Evolutionary conservation across 1,140 invertebrate genomes (phyloP).

Genomic region (Lasioglossum albipes): DNA sequence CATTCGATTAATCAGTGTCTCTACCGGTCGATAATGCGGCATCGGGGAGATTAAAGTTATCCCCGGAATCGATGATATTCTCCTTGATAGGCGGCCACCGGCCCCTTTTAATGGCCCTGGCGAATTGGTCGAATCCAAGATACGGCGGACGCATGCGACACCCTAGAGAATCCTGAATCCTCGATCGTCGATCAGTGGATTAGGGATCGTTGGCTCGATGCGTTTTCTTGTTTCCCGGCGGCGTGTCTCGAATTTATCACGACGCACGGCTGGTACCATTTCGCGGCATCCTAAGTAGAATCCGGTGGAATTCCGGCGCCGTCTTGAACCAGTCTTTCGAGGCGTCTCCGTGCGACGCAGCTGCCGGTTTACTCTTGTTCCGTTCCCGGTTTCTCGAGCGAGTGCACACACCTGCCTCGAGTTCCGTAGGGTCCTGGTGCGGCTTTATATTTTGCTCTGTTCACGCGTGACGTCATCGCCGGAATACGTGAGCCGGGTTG

Average conservation of each 20-base stretch:
- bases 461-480: constrained; percentile 79
- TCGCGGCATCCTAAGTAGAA: constrained; percentile 56
- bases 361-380: constrained; percentile 32
- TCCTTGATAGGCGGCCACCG: not conserved
- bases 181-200: too few relatives aligned
- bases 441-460: constrained; percentile 78
- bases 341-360: constrained; percentile 66
- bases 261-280: constrained; percentile 47
- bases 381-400: not conserved
- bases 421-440: constrained; percentile 63
- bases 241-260: constrained; percentile 1
- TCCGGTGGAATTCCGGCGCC: constrained; percentile 24
- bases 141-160: not conserved
- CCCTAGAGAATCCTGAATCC: too few relatives aligned
- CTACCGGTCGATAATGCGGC: constrained; percentile 28
- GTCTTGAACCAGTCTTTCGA: not conserved
- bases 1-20: constrained; percentile 48
- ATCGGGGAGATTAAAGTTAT: constrained; percentile 32
- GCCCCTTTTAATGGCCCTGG: not conserved
- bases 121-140: too few relatives aligned
- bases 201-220: too few relatives aligned
- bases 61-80: constrained; percentile 17
- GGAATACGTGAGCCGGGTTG: constrained; percentile 77
- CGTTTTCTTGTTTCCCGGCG: too few relatives aligned
- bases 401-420: constrained; percentile 51